Evolutionary conservation across 2,888 invertebrate genomes (phyloP).

Genomic region (Therioaphis trifolii): DNA sequence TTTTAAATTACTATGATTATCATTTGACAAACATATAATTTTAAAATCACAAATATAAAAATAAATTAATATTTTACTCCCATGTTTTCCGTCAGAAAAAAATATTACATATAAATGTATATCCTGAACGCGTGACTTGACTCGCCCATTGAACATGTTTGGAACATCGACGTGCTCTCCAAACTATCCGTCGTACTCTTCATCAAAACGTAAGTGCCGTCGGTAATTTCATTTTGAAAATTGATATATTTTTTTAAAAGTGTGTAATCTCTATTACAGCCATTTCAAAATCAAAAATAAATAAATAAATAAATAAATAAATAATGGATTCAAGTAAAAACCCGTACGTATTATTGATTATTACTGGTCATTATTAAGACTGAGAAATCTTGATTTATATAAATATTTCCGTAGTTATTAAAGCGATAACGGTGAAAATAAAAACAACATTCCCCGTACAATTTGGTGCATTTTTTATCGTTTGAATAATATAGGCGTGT

Average conservation of each 20-base stretch:
- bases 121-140: conserved; percentile 49
- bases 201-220: conserved; percentile 16
- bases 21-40: conserved; percentile 53
- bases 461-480: not conserved
- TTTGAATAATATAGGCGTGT: not conserved
- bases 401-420: not conserved
- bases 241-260: conserved; percentile 9
- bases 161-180: not conserved
- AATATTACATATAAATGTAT: not conserved
- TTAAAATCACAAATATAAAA: conserved; percentile 45
- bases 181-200: conserved; percentile 21
- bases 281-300: not conserved
- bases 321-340: too few relatives aligned
- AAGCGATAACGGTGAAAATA: conserved; percentile 20
- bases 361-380: conserved; percentile 6
- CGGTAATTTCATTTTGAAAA: conserved; percentile 46
- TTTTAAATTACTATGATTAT: conserved; percentile 35
- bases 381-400: not conserved
- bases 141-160: conserved; percentile 48
- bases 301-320: not conserved
- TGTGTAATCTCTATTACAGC: not conserved
- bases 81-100: not conserved
- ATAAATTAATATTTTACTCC: conserved; percentile 42
- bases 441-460: not conserved
- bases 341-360: not conserved